Base-by-base conservation (phyloP, 2,113 vertebrate species). In the Phylloscopus trochiloides region DNA sequence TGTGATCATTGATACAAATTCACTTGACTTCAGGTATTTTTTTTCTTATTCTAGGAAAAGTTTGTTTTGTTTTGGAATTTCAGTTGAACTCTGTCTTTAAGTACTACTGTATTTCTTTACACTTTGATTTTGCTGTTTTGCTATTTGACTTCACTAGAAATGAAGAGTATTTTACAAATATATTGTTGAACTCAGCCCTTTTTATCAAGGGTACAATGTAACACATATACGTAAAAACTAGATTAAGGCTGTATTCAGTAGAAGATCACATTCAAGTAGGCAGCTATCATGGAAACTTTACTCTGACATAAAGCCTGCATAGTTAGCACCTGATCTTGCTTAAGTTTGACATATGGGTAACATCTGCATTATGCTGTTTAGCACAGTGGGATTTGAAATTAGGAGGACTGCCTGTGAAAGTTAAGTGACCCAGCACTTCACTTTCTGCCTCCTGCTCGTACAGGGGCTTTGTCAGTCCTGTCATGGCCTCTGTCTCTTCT, bases 391-490 rank as follows among this genome's bases (percentile, higher is more conserved):
- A 24, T 55, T 70, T 74, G 36, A 66, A 83, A 45, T 70, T 12
- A 34, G 57, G 54, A 25, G 2, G 3, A 14, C 9, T 59, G 25
- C 14, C 34, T 10, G 3, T 9, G 15, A 22, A 74, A 61, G 32
- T 70, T n/a, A 22, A 59, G 24, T 66, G 65, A 50, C 10, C 52
- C 17, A n/a, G 22, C 11, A 17, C 59, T 76, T 66, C 2, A 3
- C 57, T 36, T 43, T 28, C 31, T 67, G 29, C 32, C 13, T 45
- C 0, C 0, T 36, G 45, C 45, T 70, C 0, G 0, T 34, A 17
- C 34, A 67, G 38, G 11, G 34, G 8, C 40, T 86, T 40, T 55
- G n/a, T 29, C 43, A 40, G 1, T 73, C 38, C 10, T 19, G 4
- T 40, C 34, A 3, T 1, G 1, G 18, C 10, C 7, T 80, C n/a